Evolutionary conservation across 37 sponge, comb jelly and placozoan species (phyloP), one percentile per base, ranked within the genome.

Genomic region (Diacarnus erythraeanus): DNA sequence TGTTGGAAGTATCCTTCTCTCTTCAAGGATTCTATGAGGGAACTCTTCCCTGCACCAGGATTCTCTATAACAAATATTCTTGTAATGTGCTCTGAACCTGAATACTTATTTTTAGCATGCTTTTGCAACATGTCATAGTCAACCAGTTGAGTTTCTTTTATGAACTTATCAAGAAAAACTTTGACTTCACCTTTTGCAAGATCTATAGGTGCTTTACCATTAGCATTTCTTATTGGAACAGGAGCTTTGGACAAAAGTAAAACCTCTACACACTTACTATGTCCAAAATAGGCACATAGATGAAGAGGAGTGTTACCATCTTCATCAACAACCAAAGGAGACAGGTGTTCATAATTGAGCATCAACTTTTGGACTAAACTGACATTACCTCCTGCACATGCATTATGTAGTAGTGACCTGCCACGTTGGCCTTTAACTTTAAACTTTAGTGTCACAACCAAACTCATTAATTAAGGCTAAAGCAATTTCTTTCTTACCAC

Each of bases 31-130:
- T 79, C 81, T 21, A 87, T 61, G 4, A 87, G 81, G 21, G 87
- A 74, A 60, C 87, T 87, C 76, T 87, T 87, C 8, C 87, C 87
- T 69, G 73, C 42, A 4, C 35, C 42, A 21, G 87, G 74, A 57
- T 87, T 37, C 10, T 81, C 87, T 29, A 87, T 43, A n/a, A 80
- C 70, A 64, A 79, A 54, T 17, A 80, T 35, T 34, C 72, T 42
- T 20, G 35, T 57, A 0, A 66, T 41, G 25, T 39, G 20, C 27
- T 65, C 42, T 22, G n/a, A 0, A 29, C 57, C 56, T 17, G 69
- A 33, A 1, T 33, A 66, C 35, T 5, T 47, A 30, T 78, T 64
- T 25, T 38, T 42, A 17, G 58, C 30, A 4, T 27, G 1, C 1
- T 43, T 15, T 56, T 56, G 74, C 26, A 74, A 27, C 31, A 15